Base-by-base conservation (phyloP, 2,888 invertebrate genomes). In the Amphipyra tragopoginis region DNA sequence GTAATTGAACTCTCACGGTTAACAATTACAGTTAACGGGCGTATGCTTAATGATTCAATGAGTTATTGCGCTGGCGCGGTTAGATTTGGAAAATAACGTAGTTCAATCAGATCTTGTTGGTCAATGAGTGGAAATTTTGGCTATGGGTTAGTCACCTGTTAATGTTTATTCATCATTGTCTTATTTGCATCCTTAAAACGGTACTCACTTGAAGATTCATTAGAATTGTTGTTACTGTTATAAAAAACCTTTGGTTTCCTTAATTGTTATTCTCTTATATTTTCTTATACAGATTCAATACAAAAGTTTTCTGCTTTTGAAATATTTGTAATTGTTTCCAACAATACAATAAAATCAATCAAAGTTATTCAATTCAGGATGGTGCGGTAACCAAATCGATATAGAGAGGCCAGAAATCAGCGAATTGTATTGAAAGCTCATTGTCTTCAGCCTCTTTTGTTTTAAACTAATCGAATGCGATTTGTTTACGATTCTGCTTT, bases 1-100 rank as follows among this genome's bases (percentile, higher is more conserved):
- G 85, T 86, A 86, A 87, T 86, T 85, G 83, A 81, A 82, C 82
- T 87, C 88, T 88, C 87, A 86, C 87, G 85, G 71, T 56, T 72
- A 80, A 79, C 83, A 86, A 88, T 88, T 88, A 88, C 74, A 65
- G 67, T 86, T 29, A 87, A 85, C 88, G 87, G 88, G 80, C 70
- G 70, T 74, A 68, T 64, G 72, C 79, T 78, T 86, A 86, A 87
- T 87, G 86, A 88, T 85, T 87, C 88, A 84, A 85, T 86, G 86
- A 86, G 81, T 85, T 85, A 83, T 87, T 84, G 81, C 81, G 72
- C 72, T 57, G 58, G 81, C 81, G 72, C 72, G 54, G 65, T 54
- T 60, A 13, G 56, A 60, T 72, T 72, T 52, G 52, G 72, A 56
- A 79, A 75, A 79, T 79, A 72, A 62, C 63, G 53, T 79, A 61